Evolutionary conservation across 2,888 invertebrate genomes (phyloP), one percentile per base, ranked within the genome.

Genomic region (Drosophila austrosaltans): DNA sequence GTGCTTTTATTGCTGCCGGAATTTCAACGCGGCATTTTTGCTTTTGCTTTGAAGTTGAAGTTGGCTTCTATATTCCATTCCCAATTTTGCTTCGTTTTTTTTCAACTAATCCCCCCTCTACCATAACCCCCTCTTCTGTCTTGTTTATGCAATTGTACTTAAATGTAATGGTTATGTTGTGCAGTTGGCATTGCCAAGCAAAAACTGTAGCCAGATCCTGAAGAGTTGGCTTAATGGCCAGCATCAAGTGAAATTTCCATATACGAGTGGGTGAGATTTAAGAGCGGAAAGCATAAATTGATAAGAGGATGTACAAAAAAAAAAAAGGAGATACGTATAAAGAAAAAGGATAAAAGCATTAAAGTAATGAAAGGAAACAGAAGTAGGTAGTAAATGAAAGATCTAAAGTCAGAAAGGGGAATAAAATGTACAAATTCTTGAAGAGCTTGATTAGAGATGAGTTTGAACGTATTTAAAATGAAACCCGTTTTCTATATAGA

Each of bases 1-100:
- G 86, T 83, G 83, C 86, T 83, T 83, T 86, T 83, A 86, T 82
- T 81, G 86, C 83, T 75, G 79, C 81, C 81, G 81, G 83, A 83
- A 79, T 79, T 48, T 76, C 76, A 76, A 81, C 69, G 86, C 62
- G 79, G 81, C 81, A 72, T 72, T 85, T 82, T 82, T 75, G 79
- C 80, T 82, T 81, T 79, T 75, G 79, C 80, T 82, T 81, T 79
- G 81, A 81, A 81, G 79, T 74, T 81, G 79, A 58, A 65, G 75
- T 79, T 63, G 56, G 62, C 62, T 66, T 63, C 59, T 72, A 62
- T 32, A 32, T 48, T 28, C 53, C 58, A 56, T 48, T 62, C 44
- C 56, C 42, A 22, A 56, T 40, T 48, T 20, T 22, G 42, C 20
- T 53, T 69, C 53, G 42, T 30, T 65, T 54, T 36, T 42, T 28